Percentiles rank a stretch among this genome's conserved stretches.
Evolutionary conservation across 2,888 invertebrate species (phyloP).

Genomic region (Hydrotaea cyrtoneurina): DNA sequence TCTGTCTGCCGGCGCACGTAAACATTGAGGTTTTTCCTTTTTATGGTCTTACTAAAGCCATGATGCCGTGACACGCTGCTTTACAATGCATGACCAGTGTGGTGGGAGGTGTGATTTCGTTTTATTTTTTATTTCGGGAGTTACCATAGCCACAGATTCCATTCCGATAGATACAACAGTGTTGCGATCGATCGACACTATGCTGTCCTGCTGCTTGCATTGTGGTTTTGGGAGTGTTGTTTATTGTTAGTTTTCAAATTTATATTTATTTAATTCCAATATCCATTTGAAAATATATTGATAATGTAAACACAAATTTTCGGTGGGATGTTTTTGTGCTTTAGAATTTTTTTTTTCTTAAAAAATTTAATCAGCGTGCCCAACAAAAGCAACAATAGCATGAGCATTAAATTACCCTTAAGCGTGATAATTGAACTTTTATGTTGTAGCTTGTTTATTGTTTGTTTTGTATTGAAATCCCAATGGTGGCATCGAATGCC

Average conservation of each 20-base stretch:
- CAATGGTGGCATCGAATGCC: constrained; percentile 3
- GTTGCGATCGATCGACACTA: not conserved
- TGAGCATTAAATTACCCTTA: constrained; percentile 42
- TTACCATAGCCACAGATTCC: constrained; percentile 3
- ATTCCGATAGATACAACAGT: constrained; percentile 26
- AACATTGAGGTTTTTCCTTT: constrained; percentile 40
- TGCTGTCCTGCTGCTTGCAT: constrained; percentile 14
- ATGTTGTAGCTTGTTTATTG: too few species aligned
- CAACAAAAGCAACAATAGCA: not conserved
- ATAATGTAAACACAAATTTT: constrained; percentile 20
- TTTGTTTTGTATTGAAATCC: not conserved
- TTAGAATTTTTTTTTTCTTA: constrained; percentile 22
- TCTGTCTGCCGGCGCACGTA: not conserved
- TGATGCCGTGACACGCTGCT: not conserved
- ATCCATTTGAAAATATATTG: constrained; percentile 47
- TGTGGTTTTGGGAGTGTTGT: constrained; percentile 52
- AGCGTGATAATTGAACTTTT: constrained; percentile 56
- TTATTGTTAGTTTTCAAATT: constrained; percentile 47
- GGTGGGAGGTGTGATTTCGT: constrained; percentile 64
- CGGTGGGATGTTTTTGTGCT: constrained; percentile 27
- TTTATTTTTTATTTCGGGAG: constrained; percentile 56
- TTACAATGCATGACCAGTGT: constrained; percentile 35
- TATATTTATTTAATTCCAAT: constrained; percentile 61
- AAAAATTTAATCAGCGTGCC: constrained; percentile 27
- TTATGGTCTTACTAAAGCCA: constrained; percentile 30